Percentiles rank a stretch among this genome's conserved stretches.
Conservation (phyloP, 2,113 vertebrate genomes). For the Mystacornis crossleyi region DNA sequence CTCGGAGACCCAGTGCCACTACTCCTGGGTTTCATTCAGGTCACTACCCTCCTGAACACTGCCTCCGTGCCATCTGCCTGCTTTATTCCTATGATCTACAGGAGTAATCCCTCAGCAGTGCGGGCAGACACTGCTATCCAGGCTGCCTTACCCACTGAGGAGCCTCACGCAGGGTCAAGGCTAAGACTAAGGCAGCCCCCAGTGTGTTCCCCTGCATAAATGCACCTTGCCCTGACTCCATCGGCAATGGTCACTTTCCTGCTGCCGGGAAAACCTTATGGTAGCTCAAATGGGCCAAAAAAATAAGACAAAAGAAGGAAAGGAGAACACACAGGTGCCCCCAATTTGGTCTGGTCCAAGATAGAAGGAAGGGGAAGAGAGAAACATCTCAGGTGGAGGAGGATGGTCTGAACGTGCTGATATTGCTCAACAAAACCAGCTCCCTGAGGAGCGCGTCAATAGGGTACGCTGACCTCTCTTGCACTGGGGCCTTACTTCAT, state of each 20-base stretch:
- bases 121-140: neutral
- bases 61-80: neutral
- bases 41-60: neutral
- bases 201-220: neutral
- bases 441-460: neutral
- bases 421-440: neutral
- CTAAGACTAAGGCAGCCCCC: neutral
- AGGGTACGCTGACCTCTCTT: neutral
- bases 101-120: neutral
- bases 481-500: neutral
- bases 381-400: neutral
- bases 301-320: neutral
- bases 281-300: rapidly evolving
- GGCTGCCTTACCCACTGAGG: neutral
- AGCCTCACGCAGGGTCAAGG: neutral
- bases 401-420: neutral
- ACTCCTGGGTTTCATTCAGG: neutral
- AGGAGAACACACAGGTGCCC: neutral
- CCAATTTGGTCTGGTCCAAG: neutral
- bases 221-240: rapidly evolving
- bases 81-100: neutral
- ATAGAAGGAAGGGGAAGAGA: neutral
- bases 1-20: neutral
- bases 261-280: neutral
- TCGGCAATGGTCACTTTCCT: rapidly evolving